A percentile compares a stretch with the other conserved stretches of the same genome.
Conservation (phyloP, 2,888 invertebrate species). For the Parnassius mnemosyne region DNA sequence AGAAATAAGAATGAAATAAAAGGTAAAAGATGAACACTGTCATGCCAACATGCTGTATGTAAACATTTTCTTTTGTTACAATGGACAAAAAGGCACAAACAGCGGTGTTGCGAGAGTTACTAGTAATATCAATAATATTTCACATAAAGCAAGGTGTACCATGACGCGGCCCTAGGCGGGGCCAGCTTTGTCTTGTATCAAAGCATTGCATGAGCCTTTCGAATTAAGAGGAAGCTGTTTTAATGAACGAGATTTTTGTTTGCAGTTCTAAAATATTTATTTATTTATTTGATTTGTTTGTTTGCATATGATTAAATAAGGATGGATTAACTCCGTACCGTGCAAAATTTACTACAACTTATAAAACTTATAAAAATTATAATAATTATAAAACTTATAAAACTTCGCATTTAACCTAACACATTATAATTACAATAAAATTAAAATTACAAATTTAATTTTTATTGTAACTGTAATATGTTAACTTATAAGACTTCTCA, state of each 20-base stretch:
- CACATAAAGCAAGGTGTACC: conserved; percentile 27
- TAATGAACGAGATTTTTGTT: neutral
- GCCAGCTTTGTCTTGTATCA: conserved; percentile 41
- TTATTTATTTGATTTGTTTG: no score
- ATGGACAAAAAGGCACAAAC: conserved; percentile 18
- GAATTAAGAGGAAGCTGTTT: conserved; percentile 34
- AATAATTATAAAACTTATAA: no score
- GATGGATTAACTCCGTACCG: no score
- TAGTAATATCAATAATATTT: conserved; percentile 29
- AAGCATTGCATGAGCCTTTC: conserved; percentile 36
- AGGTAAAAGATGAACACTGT: conserved; percentile 10
- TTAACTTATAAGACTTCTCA: no score
- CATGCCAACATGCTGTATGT: conserved; percentile 12
- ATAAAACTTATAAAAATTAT: no score
- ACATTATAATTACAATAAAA: no score
- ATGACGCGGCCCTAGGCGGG: conserved; percentile 36
- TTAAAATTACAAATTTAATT: no score
- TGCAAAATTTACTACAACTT: no score
- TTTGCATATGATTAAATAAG: no score
- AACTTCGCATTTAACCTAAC: no score
- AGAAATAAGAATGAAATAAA: conserved; percentile 1
- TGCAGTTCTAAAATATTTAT: no score
- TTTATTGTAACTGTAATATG: no score
- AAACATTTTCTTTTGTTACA: conserved; percentile 17
- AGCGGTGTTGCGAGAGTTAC: conserved; percentile 13